phyloP scores from a whole-genome alignment of 2,888 invertebrate genomes.

The Acanthosoma haemorrhoidale region DNA sequence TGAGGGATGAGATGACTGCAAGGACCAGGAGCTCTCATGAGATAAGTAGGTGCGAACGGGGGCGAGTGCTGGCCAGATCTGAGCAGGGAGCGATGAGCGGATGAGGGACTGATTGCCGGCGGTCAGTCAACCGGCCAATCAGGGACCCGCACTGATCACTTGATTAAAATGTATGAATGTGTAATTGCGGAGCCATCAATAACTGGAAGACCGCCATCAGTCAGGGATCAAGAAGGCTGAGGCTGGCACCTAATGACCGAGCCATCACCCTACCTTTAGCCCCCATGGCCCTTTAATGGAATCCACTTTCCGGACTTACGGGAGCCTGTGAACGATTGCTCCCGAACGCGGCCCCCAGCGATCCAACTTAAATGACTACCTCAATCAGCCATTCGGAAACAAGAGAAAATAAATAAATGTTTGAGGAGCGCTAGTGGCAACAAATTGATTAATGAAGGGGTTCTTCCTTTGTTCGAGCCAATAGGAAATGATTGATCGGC shows the following conservation, averaged over 20 bases:
- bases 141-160: conserved; percentile 13
- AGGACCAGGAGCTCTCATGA: no score
- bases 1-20: no score
- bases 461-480: no score
- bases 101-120: neutral
- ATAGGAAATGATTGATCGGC: no score
- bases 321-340: conserved; percentile 10
- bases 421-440: neutral
- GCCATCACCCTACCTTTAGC: neutral
- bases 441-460: no score
- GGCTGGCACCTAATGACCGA: no score
- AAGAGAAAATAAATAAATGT: neutral
- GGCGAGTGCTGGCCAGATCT: neutral
- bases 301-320: conserved; percentile 4
- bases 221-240: no score
- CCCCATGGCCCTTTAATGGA: neutral
- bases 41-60: no score
- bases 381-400: neutral
- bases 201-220: neutral
- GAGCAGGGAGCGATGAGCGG: neutral
- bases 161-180: conserved; percentile 37
- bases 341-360: neutral
- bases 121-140: conserved; percentile 4
- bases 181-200: conserved; percentile 29
- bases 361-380: neutral